A percentile compares a stretch with the other conserved stretches of the same genome.
phyloP scores from a whole-genome alignment of 2,888 invertebrate species.

The Tinea semifulvella region DNA sequence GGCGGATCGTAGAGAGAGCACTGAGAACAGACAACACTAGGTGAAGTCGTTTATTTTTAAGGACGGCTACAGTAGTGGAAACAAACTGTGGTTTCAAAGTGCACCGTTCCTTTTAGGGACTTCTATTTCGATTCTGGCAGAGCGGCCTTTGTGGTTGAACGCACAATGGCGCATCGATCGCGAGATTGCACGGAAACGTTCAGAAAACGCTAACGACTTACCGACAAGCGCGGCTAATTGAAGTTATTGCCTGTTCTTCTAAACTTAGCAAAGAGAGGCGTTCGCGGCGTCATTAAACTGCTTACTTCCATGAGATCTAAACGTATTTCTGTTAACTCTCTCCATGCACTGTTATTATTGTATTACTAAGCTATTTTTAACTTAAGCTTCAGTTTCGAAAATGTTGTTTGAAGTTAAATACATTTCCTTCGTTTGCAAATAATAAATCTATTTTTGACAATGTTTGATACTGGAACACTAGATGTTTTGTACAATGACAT shows the following conservation, averaged over 20 bases:
- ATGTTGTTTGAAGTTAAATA: no score
- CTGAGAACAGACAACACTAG: background rate
- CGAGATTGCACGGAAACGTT: conserved; percentile 43
- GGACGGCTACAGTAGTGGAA: conserved; percentile 31
- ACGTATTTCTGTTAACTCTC: background rate
- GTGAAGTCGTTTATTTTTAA: conserved; percentile 16
- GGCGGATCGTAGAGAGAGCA: background rate
- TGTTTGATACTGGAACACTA: no score
- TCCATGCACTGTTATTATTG: no score
- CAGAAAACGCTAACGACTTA: conserved; percentile 32
- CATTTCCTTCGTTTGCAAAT: no score
- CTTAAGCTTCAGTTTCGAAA: no score
- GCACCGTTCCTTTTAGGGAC: conserved; percentile 44
- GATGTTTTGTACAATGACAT: no score
- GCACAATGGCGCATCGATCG: conserved; percentile 58
- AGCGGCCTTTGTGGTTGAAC: conserved; percentile 47
- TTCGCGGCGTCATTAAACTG: background rate
- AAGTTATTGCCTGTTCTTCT: conserved; percentile 39
- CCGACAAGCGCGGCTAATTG: conserved; percentile 41
- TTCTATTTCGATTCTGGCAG: conserved; percentile 42
- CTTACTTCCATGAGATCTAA: background rate
- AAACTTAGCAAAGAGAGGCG: conserved; percentile 13
- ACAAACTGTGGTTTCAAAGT: conserved; percentile 42
- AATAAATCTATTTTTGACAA: no score
- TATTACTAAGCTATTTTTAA: no score